Conservation (phyloP, 30 jellyfish, hydroid and myxozoan genomes). For the Hydractinia symbiolongicarpus region DNA sequence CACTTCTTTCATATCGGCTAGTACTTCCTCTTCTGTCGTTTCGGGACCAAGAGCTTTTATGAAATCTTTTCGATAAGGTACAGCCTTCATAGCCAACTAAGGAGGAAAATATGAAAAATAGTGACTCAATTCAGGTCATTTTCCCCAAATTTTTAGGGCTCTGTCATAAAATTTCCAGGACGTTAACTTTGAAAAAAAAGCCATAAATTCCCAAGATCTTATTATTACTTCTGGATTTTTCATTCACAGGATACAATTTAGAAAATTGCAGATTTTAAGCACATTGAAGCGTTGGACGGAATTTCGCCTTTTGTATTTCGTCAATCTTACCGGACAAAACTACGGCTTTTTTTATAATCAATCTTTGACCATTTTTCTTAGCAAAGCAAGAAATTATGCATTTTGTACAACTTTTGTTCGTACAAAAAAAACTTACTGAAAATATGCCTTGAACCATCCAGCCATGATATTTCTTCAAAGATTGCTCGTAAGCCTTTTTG, state of each 20-base stretch:
- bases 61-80: constrained; percentile 83
- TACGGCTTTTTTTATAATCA: too few relatives aligned
- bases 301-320: too few relatives aligned
- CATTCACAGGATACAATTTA: too few relatives aligned
- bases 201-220: not conserved
- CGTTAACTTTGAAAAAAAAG: not conserved
- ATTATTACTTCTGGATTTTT: too few relatives aligned
- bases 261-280: too few relatives aligned
- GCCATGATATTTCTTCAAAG: constrained; percentile 88
- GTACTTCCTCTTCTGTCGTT: constrained; percentile 67
- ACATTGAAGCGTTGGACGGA: too few relatives aligned
- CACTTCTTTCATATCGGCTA: constrained; percentile 60
- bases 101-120: not conserved
- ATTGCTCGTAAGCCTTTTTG: constrained; percentile 83
- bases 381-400: too few relatives aligned
- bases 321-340: too few relatives aligned
- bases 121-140: not conserved
- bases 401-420: too few relatives aligned
- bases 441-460: constrained; percentile 98
- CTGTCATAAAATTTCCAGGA: not conserved
- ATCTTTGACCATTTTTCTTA: not conserved
- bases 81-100: constrained; percentile 94
- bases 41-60: constrained; percentile 72
- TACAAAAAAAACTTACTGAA: constrained; percentile 45
- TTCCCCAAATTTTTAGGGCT: not conserved